A percentile compares a stretch with the other conserved stretches of the same genome.
Evolutionary conservation across 2,888 invertebrate species (phyloP).

Genomic region (Machimus atricapillus): DNA sequence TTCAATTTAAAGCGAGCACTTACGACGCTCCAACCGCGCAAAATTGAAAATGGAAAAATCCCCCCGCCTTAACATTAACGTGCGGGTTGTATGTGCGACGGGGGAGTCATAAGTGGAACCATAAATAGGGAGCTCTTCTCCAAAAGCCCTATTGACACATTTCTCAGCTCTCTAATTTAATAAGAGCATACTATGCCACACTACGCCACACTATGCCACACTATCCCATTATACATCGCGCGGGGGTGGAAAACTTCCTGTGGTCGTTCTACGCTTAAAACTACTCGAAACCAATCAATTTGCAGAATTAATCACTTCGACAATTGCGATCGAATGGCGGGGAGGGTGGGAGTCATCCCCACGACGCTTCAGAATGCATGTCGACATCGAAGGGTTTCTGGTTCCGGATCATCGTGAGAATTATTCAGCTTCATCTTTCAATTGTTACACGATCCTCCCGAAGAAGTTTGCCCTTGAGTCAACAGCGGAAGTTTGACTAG

Average conservation of each 20-base stretch:
- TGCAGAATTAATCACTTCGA: slow-evolving; percentile 25
- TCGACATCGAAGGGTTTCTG: background rate
- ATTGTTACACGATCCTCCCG: background rate
- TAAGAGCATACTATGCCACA: slow-evolving; percentile 11
- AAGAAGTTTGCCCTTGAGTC: background rate
- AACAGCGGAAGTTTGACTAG: slow-evolving; percentile 4
- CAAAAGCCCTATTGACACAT: slow-evolving; percentile 44
- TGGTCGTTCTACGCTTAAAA: background rate
- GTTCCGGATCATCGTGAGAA: background rate
- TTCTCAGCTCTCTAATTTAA: slow-evolving; percentile 44
- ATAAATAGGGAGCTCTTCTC: slow-evolving; percentile 38
- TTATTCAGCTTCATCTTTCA: background rate
- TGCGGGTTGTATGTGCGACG: background rate
- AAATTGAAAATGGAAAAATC: slow-evolving; percentile 34
- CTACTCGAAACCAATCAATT: slow-evolving; percentile 27
- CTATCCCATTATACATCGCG: background rate
- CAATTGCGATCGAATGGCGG: slow-evolving; percentile 8
- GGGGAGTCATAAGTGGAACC: slow-evolving; percentile 3
- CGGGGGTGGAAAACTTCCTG: background rate
- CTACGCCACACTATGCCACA: background rate
- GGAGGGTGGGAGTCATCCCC: background rate
- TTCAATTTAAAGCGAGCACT: slow-evolving; percentile 47
- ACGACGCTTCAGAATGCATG: background rate
- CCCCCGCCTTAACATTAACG: slow-evolving; percentile 16
- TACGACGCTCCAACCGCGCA: slow-evolving; percentile 38